phyloP scores from a whole-genome alignment of 2,797 vertebrate genomes.

The Parauchenoglanis ngamensis region DNA sequence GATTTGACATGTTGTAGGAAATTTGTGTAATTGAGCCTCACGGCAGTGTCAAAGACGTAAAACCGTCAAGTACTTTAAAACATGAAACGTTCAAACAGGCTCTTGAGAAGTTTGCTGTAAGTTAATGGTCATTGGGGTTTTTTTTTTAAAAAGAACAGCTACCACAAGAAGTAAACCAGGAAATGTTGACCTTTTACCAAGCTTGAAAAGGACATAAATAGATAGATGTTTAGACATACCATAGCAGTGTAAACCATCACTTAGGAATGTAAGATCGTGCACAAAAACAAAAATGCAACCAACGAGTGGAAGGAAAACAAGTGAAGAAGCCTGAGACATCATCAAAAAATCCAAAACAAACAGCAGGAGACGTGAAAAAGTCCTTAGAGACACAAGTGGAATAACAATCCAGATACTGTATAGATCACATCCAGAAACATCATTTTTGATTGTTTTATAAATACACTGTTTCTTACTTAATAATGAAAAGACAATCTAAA shows the following conservation, averaged over 20 bases:
- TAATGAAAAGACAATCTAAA: background rate
- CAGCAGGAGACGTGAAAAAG: background rate
- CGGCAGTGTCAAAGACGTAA: background rate
- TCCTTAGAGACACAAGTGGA: background rate
- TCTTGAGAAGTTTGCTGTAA: background rate
- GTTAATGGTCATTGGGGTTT: background rate
- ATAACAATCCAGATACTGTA: background rate
- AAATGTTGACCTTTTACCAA: background rate
- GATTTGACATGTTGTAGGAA: background rate
- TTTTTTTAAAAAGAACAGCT: background rate
- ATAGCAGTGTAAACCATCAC: background rate
- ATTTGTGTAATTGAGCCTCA: background rate
- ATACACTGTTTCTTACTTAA: background rate
- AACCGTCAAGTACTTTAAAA: background rate
- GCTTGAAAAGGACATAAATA: background rate
- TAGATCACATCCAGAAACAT: background rate
- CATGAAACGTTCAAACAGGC: background rate
- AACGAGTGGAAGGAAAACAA: background rate
- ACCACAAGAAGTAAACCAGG: background rate
- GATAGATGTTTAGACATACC: background rate
- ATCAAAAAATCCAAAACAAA: background rate
- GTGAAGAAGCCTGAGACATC: background rate
- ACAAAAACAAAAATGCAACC: background rate
- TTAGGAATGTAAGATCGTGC: slow-evolving; percentile 11
- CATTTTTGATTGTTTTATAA: background rate